Conservation (phyloP, 2,888 invertebrate genomes). For the Taphrorychus bicolor region DNA sequence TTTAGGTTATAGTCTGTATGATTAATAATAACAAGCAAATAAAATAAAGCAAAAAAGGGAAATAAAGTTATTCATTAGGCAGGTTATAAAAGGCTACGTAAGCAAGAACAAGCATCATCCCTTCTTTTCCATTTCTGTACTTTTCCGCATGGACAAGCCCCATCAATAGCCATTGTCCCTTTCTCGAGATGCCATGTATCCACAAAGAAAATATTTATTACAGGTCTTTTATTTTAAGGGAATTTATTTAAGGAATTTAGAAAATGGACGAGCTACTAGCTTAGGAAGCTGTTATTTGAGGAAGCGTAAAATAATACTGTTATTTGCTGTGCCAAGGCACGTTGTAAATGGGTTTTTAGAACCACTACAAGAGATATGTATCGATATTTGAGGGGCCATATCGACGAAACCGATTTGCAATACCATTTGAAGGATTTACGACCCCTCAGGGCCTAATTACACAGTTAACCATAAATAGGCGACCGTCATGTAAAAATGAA, state of each 20-base stretch:
- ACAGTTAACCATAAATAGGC: background rate
- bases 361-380: background rate
- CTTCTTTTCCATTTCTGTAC: constrained; percentile 46
- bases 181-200: constrained; percentile 38
- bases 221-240: constrained; percentile 42
- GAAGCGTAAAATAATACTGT: constrained; percentile 23
- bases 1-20: too few species aligned
- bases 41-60: background rate
- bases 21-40: too few species aligned
- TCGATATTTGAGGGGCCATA: too few species aligned
- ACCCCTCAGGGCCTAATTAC: background rate
- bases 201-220: constrained; percentile 43
- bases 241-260: constrained; percentile 43
- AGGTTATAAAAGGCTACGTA: background rate
- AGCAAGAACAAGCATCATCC: background rate
- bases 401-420: background rate
- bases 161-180: constrained; percentile 46
- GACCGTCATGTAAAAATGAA: background rate
- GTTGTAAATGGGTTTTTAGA: too few species aligned
- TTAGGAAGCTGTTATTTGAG: constrained; percentile 19
- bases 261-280: constrained; percentile 40
- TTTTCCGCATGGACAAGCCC: constrained; percentile 46
- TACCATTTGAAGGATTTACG: background rate
- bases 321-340: constrained; percentile 1
- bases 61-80: background rate